These are phyloP conservation scores for Thalassoma bifasciatum DNA, from an alignment of 2,113 vertebrate species.

Conservation along the genomic window DNA sequence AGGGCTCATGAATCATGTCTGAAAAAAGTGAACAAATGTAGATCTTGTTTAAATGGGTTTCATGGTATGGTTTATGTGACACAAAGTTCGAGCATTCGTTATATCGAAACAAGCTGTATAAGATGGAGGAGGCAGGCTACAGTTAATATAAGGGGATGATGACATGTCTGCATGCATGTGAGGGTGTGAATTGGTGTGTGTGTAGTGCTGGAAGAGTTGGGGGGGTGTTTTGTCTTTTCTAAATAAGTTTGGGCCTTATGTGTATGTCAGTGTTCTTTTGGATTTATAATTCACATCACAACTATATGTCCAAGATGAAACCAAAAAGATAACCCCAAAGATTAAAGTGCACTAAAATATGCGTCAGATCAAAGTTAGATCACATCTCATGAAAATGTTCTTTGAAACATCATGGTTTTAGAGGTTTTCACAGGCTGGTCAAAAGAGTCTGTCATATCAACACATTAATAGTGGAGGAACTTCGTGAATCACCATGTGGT, in stretches of 20 bases:
- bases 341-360: background rate
- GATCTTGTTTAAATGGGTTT: slow-evolving; percentile 25
- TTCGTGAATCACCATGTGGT: background rate
- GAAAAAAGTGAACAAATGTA: slow-evolving; percentile 29
- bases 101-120: slow-evolving; percentile 39
- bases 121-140: slow-evolving; percentile 18
- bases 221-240: slow-evolving; percentile 1
- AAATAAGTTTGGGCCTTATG: slow-evolving; percentile 9
- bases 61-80: slow-evolving; percentile 34
- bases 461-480: background rate
- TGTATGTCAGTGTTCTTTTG: background rate
- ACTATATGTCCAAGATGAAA: background rate
- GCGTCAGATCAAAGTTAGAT: background rate
- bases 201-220: slow-evolving; percentile 15
- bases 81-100: slow-evolving; percentile 35
- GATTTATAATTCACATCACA: slow-evolving; percentile 7
- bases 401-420: background rate
- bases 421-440: background rate
- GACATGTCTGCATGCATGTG: slow-evolving; percentile 43
- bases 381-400: background rate
- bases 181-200: background rate
- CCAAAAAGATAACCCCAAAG: slow-evolving; percentile 4
- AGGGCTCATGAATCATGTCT: slow-evolving; percentile 33
- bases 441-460: background rate
- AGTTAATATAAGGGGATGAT: slow-evolving; percentile 16